These are phyloP conservation scores for Cryptoprocta ferox DNA, from an alignment of 2,797 vertebrate genomes.

Conservation along the genomic window DNA sequence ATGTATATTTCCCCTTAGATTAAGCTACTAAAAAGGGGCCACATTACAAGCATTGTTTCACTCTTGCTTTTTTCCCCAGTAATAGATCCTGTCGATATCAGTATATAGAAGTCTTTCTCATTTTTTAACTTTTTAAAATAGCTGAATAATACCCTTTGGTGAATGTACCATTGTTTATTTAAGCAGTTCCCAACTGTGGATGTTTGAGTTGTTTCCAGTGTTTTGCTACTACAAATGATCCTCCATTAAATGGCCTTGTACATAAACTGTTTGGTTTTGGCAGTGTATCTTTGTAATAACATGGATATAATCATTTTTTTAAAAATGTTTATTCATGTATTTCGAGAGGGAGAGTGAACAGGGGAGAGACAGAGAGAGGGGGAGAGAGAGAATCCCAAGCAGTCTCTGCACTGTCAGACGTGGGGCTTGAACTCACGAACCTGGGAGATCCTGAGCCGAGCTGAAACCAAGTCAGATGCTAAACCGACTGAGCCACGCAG, in stretches of 20 bases:
- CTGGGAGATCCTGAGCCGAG: too few species aligned
- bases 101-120: background rate
- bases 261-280: slow-evolving; percentile 25
- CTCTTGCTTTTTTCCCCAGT: background rate
- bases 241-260: background rate
- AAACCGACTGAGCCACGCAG: too few species aligned
- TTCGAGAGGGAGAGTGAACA: too few species aligned
- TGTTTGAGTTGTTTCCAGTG: background rate
- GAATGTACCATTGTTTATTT: background rate
- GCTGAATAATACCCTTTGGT: background rate
- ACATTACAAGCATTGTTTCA: background rate
- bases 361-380: too few species aligned
- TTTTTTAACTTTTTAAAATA: background rate
- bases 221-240: background rate
- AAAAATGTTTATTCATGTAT: too few species aligned
- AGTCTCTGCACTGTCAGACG: too few species aligned
- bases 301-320: background rate
- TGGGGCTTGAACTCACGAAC: too few species aligned
- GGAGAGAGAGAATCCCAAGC: too few species aligned
- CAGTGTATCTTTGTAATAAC: background rate
- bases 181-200: background rate
- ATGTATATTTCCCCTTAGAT: background rate
- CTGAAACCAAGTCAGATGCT: too few species aligned
- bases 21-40: background rate
- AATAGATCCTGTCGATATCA: background rate